Conservation (phyloP, 2,113 vertebrate genomes). For the Lutjanus erythropterus region DNA sequence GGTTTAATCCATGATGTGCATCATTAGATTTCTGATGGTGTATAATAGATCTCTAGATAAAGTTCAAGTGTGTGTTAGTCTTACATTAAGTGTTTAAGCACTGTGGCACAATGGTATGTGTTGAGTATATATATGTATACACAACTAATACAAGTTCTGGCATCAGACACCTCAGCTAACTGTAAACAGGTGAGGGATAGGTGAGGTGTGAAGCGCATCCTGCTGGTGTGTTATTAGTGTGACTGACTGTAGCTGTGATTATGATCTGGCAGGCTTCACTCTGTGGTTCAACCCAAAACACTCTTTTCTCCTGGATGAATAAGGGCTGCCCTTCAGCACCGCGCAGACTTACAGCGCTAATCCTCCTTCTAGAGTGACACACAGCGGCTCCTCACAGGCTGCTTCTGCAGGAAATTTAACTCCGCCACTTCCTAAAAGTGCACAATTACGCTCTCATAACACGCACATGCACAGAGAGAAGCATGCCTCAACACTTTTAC, state of each 20-base stretch:
- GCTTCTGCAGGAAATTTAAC: constrained; percentile 57
- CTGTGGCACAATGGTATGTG: not conserved
- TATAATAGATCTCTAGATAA: not conserved
- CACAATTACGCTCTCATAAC: not conserved
- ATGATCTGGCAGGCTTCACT: constrained; percentile 49
- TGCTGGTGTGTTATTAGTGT: constrained; percentile 45
- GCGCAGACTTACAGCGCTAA: constrained; percentile 43
- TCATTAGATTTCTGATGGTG: not conserved
- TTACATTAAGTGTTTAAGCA: not conserved
- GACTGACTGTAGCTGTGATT: constrained; percentile 52
- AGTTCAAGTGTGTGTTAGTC: not conserved
- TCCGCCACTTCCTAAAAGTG: constrained; percentile 19
- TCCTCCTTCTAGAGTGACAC: constrained; percentile 58
- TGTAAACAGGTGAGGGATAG: constrained; percentile 38
- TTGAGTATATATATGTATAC: constrained; percentile 18
- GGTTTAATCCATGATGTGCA: not conserved
- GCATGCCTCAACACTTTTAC: constrained; percentile 3
- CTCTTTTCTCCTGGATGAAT: constrained; percentile 47
- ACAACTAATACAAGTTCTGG: constrained; percentile 27
- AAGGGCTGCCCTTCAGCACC: constrained; percentile 51
- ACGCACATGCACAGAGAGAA: not conserved
- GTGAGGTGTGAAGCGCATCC: constrained; percentile 16
- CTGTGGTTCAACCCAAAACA: constrained; percentile 72
- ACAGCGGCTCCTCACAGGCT: constrained; percentile 25
- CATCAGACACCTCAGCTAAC: constrained; percentile 3